A percentile compares a stretch with the other conserved stretches of the same genome.
Evolutionary conservation across 2,113 vertebrate species (phyloP).

Genomic region (Prolemur simus): DNA sequence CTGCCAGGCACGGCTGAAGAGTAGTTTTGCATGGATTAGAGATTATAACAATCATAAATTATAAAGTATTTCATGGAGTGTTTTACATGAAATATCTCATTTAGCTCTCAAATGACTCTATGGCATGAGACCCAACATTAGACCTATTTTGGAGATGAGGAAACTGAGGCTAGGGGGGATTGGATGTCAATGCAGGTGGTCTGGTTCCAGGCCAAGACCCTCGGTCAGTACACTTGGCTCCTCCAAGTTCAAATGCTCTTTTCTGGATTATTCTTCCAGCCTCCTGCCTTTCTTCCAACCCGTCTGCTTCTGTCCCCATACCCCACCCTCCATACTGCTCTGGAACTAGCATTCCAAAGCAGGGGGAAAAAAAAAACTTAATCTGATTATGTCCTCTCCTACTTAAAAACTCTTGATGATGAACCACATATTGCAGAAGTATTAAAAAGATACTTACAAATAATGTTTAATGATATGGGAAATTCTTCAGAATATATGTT

Average conservation of each 20-base stretch:
- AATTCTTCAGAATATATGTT: neutral
- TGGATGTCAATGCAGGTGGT: neutral
- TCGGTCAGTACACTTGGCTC: neutral
- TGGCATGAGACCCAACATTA: neutral
- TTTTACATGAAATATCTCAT: neutral
- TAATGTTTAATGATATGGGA: neutral
- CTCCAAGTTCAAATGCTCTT: neutral
- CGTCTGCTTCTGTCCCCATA: neutral
- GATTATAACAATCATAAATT: neutral
- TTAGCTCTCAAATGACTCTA: neutral
- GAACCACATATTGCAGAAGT: neutral
- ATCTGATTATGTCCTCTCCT: neutral
- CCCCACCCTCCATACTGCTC: neutral
- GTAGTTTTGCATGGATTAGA: neutral
- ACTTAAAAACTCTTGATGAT: neutral
- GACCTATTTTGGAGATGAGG: neutral
- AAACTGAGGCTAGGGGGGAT: neutral
- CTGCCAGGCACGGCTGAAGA: too few species aligned
- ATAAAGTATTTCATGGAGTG: neutral
- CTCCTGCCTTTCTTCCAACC: neutral
- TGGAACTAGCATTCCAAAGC: neutral
- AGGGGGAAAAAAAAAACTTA: neutral
- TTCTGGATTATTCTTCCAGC: neutral
- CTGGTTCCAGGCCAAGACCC: neutral
- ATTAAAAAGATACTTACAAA: neutral